Base-by-base conservation (phyloP, 2,888 invertebrate species). In the Galerucella calmariensis region DNA sequence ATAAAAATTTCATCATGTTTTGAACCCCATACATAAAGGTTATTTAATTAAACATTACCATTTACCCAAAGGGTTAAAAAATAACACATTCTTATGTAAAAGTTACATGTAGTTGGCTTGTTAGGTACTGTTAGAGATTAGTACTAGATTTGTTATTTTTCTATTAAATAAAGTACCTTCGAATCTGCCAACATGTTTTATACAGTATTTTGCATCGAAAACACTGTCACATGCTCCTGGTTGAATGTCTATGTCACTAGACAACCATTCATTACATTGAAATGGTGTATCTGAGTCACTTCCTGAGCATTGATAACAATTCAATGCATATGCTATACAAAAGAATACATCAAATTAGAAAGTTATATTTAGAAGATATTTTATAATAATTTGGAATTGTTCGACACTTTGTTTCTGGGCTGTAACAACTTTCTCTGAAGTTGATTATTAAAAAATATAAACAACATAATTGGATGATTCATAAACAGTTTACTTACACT, bases 111-210 rank as follows among this genome's bases (percentile, higher is more conserved):
- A 66, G 58, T 61, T 62, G 20, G n/a, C 41, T 16, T 69, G 61
- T 69, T 67, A 67, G 61, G 41, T 44, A 65, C 41, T 16, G n/a
- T 61, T 61, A 61, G 61, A 35, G 8, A 61, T 12, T 14, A 61
- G 10, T 11, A 8, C 1, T 35, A 35, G 9, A 61, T 35, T 11
- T 12, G 11, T 14, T 14, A 14, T 2, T 61, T 14, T 61, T 61
- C 2, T 61, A 10, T 35, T 61, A 2, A 58, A 8, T 12, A 20
- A 41, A 41, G 70, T 89, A 95, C 95, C 96, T 94, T 95, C 96
- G 83, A 91, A 95, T 85, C 97, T 91, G 79, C 98, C 98, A 75
- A 95, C 94, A 84, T 96, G 95, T 89, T 98, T 98, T 81, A 98
- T 92, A 88, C 98, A 98, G 87, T 92, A 98, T 83, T 92, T 91